Percentiles rank a stretch among this genome's conserved stretches.
Conservation (phyloP, 2,113 vertebrate genomes). For the Pterocles orientalis region DNA sequence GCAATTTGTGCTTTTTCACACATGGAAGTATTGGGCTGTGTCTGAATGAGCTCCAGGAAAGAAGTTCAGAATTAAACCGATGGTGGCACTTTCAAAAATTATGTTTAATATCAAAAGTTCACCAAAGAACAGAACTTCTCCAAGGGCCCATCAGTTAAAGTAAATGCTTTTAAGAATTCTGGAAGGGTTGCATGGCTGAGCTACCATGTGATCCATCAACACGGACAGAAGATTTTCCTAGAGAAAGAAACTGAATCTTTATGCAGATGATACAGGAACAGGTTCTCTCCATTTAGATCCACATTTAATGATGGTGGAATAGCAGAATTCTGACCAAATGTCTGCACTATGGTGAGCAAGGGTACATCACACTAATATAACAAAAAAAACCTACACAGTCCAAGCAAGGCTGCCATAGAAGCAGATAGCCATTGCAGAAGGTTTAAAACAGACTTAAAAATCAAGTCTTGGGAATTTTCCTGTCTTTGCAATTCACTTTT, state of each 20-base stretch:
- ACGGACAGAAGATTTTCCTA: neutral
- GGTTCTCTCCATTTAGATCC: neutral
- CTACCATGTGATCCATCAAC: neutral
- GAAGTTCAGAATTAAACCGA: neutral
- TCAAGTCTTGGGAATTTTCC: neutral
- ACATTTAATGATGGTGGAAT: neutral
- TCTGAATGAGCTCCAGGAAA: neutral
- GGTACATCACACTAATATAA: neutral
- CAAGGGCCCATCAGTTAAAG: neutral
- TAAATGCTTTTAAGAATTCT: neutral
- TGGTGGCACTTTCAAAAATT: neutral
- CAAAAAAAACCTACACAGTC: neutral
- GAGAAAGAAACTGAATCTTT: neutral
- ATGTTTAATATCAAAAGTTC: neutral
- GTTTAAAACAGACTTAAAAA: neutral
- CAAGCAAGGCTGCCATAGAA: neutral
- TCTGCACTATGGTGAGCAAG: neutral
- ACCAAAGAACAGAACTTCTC: neutral
- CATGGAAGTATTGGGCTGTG: neutral
- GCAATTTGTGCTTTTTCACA: neutral
- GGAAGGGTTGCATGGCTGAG: neutral
- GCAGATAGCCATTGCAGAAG: fast-evolving
- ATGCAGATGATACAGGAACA: neutral
- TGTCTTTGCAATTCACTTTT: neutral
- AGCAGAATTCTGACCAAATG: neutral